Percentiles rank a stretch among this genome's conserved stretches.
phyloP scores from a whole-genome alignment of 1,140 invertebrate genomes.

The Asobara japonica region DNA sequence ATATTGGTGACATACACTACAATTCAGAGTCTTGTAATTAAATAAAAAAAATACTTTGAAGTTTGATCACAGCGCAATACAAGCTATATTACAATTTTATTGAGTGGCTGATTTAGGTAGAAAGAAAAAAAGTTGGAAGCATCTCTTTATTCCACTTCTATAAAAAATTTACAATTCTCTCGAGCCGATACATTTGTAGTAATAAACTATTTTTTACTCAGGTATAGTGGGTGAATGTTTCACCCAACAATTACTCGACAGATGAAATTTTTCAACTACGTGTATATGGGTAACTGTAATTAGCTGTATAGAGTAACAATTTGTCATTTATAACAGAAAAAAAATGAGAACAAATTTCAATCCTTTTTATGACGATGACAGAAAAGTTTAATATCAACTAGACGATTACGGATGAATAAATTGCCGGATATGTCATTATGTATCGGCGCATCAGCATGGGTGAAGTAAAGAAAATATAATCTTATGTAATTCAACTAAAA shows the following conservation, averaged over 20 bases:
- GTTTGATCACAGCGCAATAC: background rate
- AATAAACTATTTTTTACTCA: conserved; percentile 27
- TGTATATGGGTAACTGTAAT: background rate
- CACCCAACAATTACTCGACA: background rate
- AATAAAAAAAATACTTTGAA: too few relatives aligned
- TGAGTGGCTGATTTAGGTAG: background rate
- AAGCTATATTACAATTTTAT: background rate
- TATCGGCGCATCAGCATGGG: conserved; percentile 21
- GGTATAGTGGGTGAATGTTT: conserved; percentile 4
- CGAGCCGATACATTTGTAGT: background rate
- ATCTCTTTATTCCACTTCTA: background rate
- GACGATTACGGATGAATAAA: background rate
- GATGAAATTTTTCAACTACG: conserved; percentile 1
- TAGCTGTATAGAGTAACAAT: background rate
- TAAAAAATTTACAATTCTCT: background rate
- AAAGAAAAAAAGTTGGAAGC: background rate
- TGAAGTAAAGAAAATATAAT: conserved; percentile 51
- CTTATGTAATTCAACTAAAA: conserved; percentile 55
- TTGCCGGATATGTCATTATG: background rate
- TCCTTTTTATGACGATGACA: conserved; percentile 13
- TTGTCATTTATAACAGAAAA: conserved; percentile 8
- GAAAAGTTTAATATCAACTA: background rate
- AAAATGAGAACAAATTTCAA: background rate
- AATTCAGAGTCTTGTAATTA: too few relatives aligned
- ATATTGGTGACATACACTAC: too few relatives aligned